Evolutionary conservation across 2,888 invertebrate genomes (phyloP), one percentile per base, ranked within the genome.

Genomic region (Sepioteuthis lessoniana): DNA sequence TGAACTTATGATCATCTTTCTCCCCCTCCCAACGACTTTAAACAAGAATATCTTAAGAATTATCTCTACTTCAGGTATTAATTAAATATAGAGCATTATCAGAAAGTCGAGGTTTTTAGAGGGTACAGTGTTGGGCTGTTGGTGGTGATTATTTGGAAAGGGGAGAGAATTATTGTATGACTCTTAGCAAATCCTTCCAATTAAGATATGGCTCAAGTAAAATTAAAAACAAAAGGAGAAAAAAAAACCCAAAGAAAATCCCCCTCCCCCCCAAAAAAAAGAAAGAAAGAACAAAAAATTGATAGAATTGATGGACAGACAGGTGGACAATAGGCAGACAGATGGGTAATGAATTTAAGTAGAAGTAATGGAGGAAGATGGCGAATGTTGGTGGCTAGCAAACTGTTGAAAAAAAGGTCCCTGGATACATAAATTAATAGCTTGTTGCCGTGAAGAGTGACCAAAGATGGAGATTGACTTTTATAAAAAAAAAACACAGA

Each of bases 331-430:
- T 76, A 76, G 31, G 13, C 31, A n/a, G 76, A 76, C 76, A 76
- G 76, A 76, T 76, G 76, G 76, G 76, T n/a, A 76, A 76, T 76
- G 76, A 76, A 76, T 76, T 76, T 76, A 76, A 76, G 76, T 7
- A 16, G 76, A 19, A 0, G 31, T 4, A n/a, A n/a, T 13, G 31
- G 13, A 76, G 76, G 8, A 10, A n/a, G 19, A 16, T 28, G 60
- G 60, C 31, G 8, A 60, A 31, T 4, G 60, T 31, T 31, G 31
- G 60, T n/a, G n/a, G n/a, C n/a, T n/a, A n/a, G n/a, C n/a, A n/a
- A n/a, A n/a, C n/a, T 4, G 60, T 55, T 8, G 46, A 10, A 10
- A 31, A 31, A 31, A 60, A 60, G 13, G n/a, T 76, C 31, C n/a
- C n/a, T 31, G 31, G 76, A n/a, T 31, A 76, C 13, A n/a, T n/a